Conservation (phyloP, 2,113 vertebrate genomes). For the Ornithorhynchus anatinus region DNA sequence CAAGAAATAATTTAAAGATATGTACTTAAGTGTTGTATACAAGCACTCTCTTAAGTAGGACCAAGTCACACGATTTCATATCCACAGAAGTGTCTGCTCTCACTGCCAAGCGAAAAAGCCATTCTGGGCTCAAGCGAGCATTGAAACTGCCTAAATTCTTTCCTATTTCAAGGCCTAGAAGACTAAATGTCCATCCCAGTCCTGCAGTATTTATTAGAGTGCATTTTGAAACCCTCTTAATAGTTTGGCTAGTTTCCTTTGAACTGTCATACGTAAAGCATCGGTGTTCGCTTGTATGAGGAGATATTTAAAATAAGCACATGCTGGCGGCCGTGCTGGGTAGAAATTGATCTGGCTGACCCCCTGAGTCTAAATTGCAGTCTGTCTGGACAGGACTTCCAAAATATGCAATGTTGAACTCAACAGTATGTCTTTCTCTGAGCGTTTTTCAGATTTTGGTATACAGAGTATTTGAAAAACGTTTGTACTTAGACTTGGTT, state of each 20-base stretch:
- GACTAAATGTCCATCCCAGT: background rate
- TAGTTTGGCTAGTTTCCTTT: background rate
- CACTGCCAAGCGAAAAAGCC: conserved; percentile 13
- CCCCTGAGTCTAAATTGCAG: background rate
- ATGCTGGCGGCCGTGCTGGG: background rate
- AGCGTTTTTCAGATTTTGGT: too few species aligned
- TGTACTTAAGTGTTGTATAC: too few species aligned
- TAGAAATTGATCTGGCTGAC: accelerated
- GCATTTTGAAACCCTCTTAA: background rate
- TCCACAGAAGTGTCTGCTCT: conserved; percentile 30
- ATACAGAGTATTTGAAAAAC: too few species aligned
- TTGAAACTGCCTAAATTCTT: background rate
- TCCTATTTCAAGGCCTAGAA: background rate
- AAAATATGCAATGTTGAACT: too few species aligned
- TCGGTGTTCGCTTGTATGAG: accelerated
- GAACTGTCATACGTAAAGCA: background rate
- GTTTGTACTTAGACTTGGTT: too few species aligned
- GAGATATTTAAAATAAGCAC: background rate
- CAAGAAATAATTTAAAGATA: too few species aligned
- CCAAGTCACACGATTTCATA: conserved; percentile 49
- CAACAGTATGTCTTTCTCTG: too few species aligned
- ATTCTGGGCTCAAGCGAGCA: background rate
- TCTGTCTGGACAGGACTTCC: too few species aligned
- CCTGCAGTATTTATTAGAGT: background rate
- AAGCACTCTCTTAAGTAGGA: background rate